A percentile compares a stretch with the other conserved stretches of the same genome.
phyloP scores from a whole-genome alignment of 2,113 vertebrate genomes.

The Chaetodon trifascialis region DNA sequence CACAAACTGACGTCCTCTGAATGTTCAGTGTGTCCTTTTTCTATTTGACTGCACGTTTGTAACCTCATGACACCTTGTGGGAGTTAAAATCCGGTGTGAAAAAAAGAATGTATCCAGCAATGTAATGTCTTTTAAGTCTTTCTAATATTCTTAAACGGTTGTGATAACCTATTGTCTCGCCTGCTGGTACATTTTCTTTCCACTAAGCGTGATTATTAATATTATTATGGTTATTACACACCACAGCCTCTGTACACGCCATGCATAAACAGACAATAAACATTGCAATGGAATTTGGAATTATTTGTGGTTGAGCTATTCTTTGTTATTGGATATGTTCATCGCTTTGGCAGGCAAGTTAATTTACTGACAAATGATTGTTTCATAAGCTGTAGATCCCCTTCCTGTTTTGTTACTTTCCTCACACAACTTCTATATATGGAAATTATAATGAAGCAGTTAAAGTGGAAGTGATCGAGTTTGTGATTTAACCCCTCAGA shows the following conservation, averaged over 20 bases:
- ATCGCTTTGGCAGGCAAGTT: neutral
- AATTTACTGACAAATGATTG: neutral
- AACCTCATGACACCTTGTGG: neutral
- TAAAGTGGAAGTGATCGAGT: neutral
- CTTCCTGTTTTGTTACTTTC: neutral
- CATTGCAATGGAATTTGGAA: neutral
- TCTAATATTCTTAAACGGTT: neutral
- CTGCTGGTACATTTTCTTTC: neutral
- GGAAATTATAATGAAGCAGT: neutral
- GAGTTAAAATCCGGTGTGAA: neutral
- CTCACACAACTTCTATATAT: neutral
- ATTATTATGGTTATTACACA: neutral
- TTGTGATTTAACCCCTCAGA: too few species aligned
- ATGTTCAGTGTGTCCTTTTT: neutral
- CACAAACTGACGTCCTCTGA: neutral
- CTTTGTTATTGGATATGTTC: neutral
- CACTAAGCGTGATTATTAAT: too few species aligned
- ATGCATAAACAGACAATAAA: neutral
- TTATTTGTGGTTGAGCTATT: neutral
- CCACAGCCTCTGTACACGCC: neutral
- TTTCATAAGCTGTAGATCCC: neutral
- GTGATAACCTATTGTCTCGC: too few species aligned
- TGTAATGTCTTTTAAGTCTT: too few species aligned
- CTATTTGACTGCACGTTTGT: neutral
- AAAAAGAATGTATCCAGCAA: neutral